These are phyloP conservation scores for Spatula clypeata DNA, from an alignment of 2,797 vertebrate species.

Conservation along the genomic window DNA sequence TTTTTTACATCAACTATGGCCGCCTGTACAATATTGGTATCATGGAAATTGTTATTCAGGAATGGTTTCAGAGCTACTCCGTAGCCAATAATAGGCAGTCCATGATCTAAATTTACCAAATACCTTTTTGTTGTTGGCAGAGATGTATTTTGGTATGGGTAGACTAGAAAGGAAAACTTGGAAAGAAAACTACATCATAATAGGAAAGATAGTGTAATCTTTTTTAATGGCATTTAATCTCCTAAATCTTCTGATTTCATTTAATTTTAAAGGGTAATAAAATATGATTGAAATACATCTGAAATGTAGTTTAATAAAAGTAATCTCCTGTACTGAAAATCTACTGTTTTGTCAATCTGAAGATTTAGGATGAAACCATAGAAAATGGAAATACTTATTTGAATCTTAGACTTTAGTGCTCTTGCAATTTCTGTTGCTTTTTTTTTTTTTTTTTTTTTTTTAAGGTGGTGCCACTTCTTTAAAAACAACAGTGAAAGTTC, in stretches of 20 bases:
- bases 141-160: background rate
- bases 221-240: conserved; percentile 54
- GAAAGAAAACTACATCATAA: background rate
- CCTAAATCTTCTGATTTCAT: conserved; percentile 67
- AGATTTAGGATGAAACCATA: background rate
- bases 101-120: background rate
- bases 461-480: background rate
- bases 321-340: conserved; percentile 44
- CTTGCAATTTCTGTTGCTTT: background rate
- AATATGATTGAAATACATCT: conserved; percentile 59
- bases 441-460: no score
- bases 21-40: background rate
- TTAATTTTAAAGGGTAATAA: conserved; percentile 69
- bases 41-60: background rate
- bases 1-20: background rate
- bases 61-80: background rate
- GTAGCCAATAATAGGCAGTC: background rate
- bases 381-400: background rate
- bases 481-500: background rate
- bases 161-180: background rate
- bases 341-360: conserved; percentile 44
- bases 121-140: background rate
- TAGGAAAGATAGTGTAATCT: conserved; percentile 21
- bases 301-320: conserved; percentile 57
- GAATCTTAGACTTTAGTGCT: background rate